Evolutionary conservation across 2,888 invertebrate species (phyloP), one percentile per base, ranked within the genome.

Genomic region (Ophion ellenae): DNA sequence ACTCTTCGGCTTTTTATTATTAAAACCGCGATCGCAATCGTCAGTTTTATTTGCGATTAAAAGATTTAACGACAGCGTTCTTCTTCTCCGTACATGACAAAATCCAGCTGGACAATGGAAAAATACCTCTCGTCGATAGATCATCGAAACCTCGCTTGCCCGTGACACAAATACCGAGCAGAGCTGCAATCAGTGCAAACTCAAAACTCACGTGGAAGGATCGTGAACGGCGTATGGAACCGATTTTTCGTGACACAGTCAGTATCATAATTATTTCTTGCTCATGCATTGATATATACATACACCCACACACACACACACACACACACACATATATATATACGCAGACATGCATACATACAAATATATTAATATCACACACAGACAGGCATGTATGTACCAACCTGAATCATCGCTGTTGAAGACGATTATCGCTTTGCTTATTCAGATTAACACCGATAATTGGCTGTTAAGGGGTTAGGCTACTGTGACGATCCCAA

Each of bases 141-240:
- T 90, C 93, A 0, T 91, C 91, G 9, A 94, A 94, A 78, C 94
- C 94, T 36, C 89, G 89, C 64, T 71, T 75, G 5, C 69, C 67
- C 24, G 66, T 64, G 67, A 75, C 77, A 28, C 74, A 71, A 82
- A 77, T 28, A 73, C 28, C 87, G 36, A 86, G 84, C 69, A 86
- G 83, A 81, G 87, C 90, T 53, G 88, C 87, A 80, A 86, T 76
- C 20, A 81, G 74, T 74, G 85, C 76, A 53, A 81, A 84, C 2
- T 87, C 87, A 80, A 90, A 89, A 66, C 87, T 59, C 24, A 91
- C 87, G 78, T 89, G 89, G 87, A 89, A 91, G 28, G 92, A 92
- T 88, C 90, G 92, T n/a, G 91, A 91, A 76, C 90, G 90, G 77
- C 88, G 92, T 57, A 90, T 94, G 92, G 93, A 92, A 59, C 93